Conservation (phyloP, 2,113 vertebrate genomes). For the Panthera leo region DNA sequence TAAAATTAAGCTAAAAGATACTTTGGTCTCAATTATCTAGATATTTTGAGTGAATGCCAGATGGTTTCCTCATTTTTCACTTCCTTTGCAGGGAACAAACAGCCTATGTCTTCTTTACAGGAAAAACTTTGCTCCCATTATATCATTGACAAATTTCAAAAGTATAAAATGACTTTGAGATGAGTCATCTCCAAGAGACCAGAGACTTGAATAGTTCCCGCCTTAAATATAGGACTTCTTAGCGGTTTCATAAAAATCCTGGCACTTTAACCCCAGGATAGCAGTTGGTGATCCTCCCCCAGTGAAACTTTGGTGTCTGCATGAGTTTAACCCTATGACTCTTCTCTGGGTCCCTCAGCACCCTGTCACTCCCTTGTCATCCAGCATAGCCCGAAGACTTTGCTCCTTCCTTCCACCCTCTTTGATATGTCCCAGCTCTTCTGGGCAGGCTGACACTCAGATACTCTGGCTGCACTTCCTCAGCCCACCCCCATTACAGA, state of each 20-base stretch:
- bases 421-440: not conserved
- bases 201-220: conserved; percentile 46
- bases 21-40: conserved; percentile 74
- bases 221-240: conserved; percentile 29
- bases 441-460: not conserved
- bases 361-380: not conserved
- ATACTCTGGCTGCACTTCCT: not conserved
- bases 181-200: conserved; percentile 64
- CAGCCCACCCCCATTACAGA: not conserved
- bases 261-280: not conserved
- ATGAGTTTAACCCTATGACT: not conserved
- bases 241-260: conserved; percentile 14
- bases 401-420: not conserved
- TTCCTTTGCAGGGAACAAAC: conserved; percentile 72
- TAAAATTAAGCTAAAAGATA: conserved; percentile 72
- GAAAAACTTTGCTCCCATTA: conserved; percentile 71
- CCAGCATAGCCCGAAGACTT: not conserved
- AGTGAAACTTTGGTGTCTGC: not conserved
- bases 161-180: conserved; percentile 72
- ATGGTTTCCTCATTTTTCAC: conserved; percentile 73
- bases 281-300: not conserved
- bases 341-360: not conserved
- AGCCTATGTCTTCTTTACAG: conserved; percentile 70
- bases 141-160: conserved; percentile 65
- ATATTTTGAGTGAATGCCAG: conserved; percentile 76